Base-by-base conservation (phyloP, 2,888 invertebrate genomes). In the Lycia hirtaria region DNA sequence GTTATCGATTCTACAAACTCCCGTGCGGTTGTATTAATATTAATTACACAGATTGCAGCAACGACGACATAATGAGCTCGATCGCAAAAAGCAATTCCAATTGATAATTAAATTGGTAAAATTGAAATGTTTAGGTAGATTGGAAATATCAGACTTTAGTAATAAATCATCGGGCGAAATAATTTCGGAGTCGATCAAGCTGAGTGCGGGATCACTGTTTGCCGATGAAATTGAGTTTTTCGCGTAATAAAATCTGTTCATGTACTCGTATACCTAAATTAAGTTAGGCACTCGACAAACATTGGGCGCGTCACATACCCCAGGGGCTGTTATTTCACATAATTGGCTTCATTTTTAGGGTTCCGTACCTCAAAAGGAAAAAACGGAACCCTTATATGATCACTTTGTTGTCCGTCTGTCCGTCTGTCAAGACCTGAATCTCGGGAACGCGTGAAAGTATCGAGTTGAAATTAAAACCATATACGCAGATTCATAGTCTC, bases 231-330 rank as follows among this genome's bases (percentile, higher is more conserved):
- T 84, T 81, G 83, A 80, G 73, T 81, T 82, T 81, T 78, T 75
- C 72, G 73, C 70, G 66, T 74, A 79, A 80, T 81, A 77, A 82
- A 83, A 81, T 76, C 75, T 75, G 72, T 68, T 65, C 72, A 67
- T 73, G 74, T 78, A 77, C 80, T 81, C n/a, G n/a, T n/a, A n/a
- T n/a, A n/a, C n/a, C n/a, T n/a, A n/a, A 82, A 84, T 83, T 82
- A 81, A 77, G 76, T 77, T 74, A 81, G 79, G 71, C 64, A 72
- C 73, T 81, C 71, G 68, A 71, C 73, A 78, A 78, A 82, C 76
- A 78, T 69, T 60, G 62, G 67, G 64, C 67, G 65, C 64, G 66
- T 71, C 72, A 71, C 64, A 69, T 65, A 62, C 65, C 64, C 71
- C 61, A 61, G 61, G 64, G 69, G 66, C 63, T 76, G 69, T 76